A percentile compares a stretch with the other conserved stretches of the same genome.
Conservation (phyloP, 2,113 vertebrate genomes). For the Triplophysa dalaica region DNA sequence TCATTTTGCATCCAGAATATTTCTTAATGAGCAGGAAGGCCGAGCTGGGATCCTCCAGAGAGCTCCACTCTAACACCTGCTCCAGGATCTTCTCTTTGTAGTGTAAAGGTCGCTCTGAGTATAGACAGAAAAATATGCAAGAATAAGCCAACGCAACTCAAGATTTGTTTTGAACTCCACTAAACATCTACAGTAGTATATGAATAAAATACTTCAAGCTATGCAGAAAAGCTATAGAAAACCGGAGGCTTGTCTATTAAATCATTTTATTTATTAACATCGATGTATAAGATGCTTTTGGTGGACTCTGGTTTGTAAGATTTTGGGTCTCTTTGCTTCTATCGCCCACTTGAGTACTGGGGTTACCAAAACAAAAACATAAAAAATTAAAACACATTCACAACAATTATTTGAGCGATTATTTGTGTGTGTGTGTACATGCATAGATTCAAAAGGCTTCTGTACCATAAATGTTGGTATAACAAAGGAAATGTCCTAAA, state of each 20-base stretch:
- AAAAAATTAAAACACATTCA: not conserved
- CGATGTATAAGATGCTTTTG: too few species aligned
- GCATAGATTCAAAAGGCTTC: too few species aligned
- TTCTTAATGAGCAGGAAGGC: constrained; percentile 90
- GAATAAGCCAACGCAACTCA: not conserved
- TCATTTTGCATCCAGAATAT: constrained; percentile 70
- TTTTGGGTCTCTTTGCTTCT: not conserved
- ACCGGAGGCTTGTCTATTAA: too few species aligned
- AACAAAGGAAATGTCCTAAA: too few species aligned
- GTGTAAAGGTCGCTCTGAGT: constrained; percentile 89
- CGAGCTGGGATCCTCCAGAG: constrained; percentile 82
- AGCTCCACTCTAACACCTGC: constrained; percentile 90
- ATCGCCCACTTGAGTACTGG: not conserved
- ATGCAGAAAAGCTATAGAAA: too few species aligned
- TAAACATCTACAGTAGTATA: not conserved
- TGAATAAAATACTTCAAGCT: too few species aligned
- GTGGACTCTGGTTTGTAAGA: too few species aligned
- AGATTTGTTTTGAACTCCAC: not conserved
- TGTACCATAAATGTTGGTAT: too few species aligned
- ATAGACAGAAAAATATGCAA: constrained; percentile 1
- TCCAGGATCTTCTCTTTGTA: constrained; percentile 90
- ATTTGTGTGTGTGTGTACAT: too few species aligned
- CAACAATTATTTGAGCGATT: too few species aligned
- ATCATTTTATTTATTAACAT: too few species aligned
- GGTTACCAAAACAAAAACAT: not conserved